These are phyloP conservation scores for Apis cerana DNA, from an alignment of 1,140 invertebrate species.

Conservation along the genomic window DNA sequence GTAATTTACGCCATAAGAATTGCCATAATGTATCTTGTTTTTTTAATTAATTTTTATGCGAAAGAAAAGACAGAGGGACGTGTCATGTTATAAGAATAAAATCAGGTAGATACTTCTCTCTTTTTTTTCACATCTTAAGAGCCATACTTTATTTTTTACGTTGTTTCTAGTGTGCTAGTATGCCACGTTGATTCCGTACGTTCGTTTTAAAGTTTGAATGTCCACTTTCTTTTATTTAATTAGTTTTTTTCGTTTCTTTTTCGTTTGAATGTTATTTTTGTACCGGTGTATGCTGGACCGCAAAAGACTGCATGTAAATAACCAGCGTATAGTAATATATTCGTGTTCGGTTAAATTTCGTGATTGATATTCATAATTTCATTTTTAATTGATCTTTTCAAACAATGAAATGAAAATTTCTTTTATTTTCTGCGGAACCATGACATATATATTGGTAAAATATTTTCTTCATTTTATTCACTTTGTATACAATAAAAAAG, in stretches of 20 bases:
- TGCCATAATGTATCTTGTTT: slow-evolving; percentile 62
- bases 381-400: background rate
- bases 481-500: background rate
- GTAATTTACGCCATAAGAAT: slow-evolving; percentile 64
- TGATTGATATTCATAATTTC: slow-evolving; percentile 17
- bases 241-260: background rate
- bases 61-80: background rate
- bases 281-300: slow-evolving; percentile 50
- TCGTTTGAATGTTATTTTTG: slow-evolving; percentile 44
- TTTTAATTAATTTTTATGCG: slow-evolving; percentile 19
- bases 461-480: background rate
- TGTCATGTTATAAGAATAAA: background rate
- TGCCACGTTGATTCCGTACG: background rate
- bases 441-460: background rate
- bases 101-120: background rate
- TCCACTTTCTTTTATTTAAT: slow-evolving; percentile 31
- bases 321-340: slow-evolving; percentile 65
- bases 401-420: background rate
- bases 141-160: slow-evolving; percentile 39
- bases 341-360: slow-evolving; percentile 34
- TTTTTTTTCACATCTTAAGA: background rate
- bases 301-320: slow-evolving; percentile 69
- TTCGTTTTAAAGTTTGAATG: slow-evolving; percentile 31
- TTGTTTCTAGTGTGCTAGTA: slow-evolving; percentile 26
- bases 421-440: background rate